Percentiles rank a stretch among this genome's conserved stretches.
These are phyloP conservation scores for Microcebus murinus DNA, from an alignment of 2,113 vertebrate species.

Conservation along the genomic window DNA sequence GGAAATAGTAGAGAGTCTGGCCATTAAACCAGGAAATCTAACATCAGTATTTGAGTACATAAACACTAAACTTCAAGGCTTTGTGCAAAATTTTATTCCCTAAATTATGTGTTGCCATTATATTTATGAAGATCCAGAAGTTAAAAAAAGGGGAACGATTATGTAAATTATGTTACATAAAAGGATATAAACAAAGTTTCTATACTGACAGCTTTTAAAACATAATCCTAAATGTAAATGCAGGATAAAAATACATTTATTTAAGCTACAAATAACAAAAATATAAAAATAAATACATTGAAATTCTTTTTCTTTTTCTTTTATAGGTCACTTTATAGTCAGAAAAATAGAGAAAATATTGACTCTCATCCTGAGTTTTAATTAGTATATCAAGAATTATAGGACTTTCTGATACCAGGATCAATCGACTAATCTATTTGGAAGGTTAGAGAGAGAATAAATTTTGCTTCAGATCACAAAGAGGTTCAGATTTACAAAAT, in stretches of 20 bases:
- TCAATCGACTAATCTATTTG: constrained; percentile 4
- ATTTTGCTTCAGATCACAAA: constrained; percentile 22
- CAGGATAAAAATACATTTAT: background rate
- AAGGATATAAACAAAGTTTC: constrained; percentile 16
- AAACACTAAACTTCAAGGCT: background rate
- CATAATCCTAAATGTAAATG: constrained; percentile 32
- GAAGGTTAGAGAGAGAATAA: constrained; percentile 15
- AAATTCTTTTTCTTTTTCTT: constrained; percentile 31
- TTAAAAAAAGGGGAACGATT: background rate
- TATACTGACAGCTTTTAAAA: constrained; percentile 16
- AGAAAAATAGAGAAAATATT: constrained; percentile 36
- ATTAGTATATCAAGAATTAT: constrained; percentile 8
- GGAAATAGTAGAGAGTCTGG: background rate
- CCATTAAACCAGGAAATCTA: background rate
- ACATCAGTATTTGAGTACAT: background rate
- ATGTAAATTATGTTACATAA: background rate
- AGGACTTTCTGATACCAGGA: background rate
- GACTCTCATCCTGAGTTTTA: constrained; percentile 35
- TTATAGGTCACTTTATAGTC: background rate
- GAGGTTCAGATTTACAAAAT: constrained; percentile 31
- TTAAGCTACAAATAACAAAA: constrained; percentile 19
- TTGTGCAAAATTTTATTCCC: background rate
- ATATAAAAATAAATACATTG: background rate
- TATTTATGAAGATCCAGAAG: constrained; percentile 21
- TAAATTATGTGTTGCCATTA: background rate